These are phyloP conservation scores for Macrophya alboannulata DNA, from an alignment of 2,888 invertebrate species.

Conservation along the genomic window DNA sequence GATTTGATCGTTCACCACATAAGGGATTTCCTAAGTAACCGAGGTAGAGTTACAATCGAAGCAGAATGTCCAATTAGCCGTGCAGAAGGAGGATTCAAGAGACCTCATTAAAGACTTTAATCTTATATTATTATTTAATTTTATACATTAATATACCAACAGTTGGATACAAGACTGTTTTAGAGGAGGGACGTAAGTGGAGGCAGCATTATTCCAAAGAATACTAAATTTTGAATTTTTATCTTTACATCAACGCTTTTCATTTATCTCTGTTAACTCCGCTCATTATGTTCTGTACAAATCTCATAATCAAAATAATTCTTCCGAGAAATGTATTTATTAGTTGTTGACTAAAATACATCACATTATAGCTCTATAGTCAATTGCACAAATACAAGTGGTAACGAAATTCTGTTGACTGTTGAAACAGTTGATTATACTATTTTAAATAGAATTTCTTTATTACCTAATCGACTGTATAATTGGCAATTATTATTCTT, in stretches of 20 bases:
- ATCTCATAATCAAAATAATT: not conserved
- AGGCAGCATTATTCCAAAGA: not conserved
- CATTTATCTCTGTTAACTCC: not conserved
- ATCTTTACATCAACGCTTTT: not conserved
- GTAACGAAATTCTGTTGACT: not conserved
- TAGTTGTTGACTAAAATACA: not conserved
- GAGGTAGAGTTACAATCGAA: conserved; percentile 76
- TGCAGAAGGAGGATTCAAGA: conserved; percentile 72
- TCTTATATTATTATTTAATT: conserved; percentile 22
- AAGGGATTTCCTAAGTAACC: conserved; percentile 91
- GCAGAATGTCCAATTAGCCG: conserved; percentile 73
- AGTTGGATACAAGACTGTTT: conserved; percentile 28
- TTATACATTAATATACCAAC: not conserved
- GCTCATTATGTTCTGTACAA: not conserved
- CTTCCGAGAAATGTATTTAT: not conserved
- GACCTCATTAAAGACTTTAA: conserved; percentile 73
- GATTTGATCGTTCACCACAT: conserved; percentile 99
- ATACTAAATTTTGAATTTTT: not conserved
- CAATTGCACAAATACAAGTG: not conserved
- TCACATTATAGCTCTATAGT: conserved; percentile 8
- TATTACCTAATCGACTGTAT: not conserved
- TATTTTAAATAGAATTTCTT: not conserved
- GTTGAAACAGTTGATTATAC: not conserved
- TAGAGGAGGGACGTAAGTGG: not conserved
- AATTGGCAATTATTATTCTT: not conserved